Evolutionary conservation across 1,140 invertebrate genomes (phyloP).

Genomic region (Trichonephila inaurata): DNA sequence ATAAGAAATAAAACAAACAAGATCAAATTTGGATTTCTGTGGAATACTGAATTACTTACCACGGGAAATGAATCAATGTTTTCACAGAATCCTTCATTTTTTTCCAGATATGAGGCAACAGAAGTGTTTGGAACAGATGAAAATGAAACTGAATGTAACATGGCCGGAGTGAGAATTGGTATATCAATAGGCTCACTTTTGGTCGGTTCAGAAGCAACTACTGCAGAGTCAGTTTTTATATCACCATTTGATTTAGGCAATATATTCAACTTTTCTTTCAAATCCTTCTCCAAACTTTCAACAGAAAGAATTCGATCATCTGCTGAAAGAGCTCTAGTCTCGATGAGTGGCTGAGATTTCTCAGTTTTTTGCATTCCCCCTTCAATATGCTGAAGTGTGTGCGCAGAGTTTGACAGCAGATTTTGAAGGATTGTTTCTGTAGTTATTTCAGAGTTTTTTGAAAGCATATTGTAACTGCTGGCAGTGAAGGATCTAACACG

Average conservation of each 20-base stretch:
- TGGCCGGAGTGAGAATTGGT: conserved; percentile 78
- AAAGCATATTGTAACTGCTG: conserved; percentile 81
- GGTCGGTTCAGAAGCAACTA: not conserved
- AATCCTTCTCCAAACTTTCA: conserved; percentile 70
- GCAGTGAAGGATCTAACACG: conserved; percentile 68
- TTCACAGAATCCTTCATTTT: conserved; percentile 36
- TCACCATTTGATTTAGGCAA: conserved; percentile 43
- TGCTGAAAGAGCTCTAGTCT: not conserved
- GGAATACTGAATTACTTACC: not conserved
- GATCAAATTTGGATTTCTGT: too few relatives aligned
- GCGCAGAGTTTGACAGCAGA: conserved; percentile 89
- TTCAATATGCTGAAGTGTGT: conserved; percentile 92
- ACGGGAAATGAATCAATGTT: conserved; percentile 51
- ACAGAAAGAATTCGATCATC: conserved; percentile 34
- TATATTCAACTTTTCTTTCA: conserved; percentile 73
- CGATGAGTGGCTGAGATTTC: not conserved
- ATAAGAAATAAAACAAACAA: too few relatives aligned
- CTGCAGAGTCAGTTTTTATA: not conserved
- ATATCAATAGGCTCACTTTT: conserved; percentile 73
- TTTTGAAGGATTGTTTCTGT: conserved; percentile 85
- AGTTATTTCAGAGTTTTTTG: conserved; percentile 80
- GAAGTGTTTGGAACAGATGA: conserved; percentile 56
- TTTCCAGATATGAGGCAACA: conserved; percentile 50
- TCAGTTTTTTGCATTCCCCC: conserved; percentile 83
- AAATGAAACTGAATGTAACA: conserved; percentile 68